Base-by-base conservation (phyloP, 2,113 vertebrate genomes). In the Tichodroma muraria region DNA sequence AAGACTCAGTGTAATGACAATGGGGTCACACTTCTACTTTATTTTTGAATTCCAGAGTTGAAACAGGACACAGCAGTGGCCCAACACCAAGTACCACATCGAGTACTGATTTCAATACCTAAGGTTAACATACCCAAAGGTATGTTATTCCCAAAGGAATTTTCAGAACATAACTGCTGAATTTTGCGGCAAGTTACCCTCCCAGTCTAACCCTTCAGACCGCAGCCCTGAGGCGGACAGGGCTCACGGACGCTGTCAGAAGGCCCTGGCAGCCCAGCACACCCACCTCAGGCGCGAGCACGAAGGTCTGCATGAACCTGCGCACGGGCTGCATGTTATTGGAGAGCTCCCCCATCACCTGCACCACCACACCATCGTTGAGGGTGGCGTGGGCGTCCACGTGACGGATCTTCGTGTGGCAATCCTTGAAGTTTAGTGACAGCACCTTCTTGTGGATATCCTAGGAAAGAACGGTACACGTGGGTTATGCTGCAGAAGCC, bases 251-350 rank as follows among this genome's bases (percentile, higher is more conserved):
- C 3, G 6, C 10, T 53, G 42, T 7, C 28, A 21, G 54, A 2
- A 5, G 3, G 35, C 12, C 33, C 11, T 45, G 11, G 6, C 38
- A 31, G 9, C 3, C 35, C 35, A 25, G 71, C 61, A 31, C 35
- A 15, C 98, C 10, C 93, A 99, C 99, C 99, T 99, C 99, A 0
- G 99, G 99, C 0, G 99, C 99, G 42, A 99, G 98, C 9, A 99
- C 99, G 63, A 99, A 99, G 0, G 99, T 99, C 85, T 99, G 99
- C 99, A 99, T 99, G 98, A 99, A 99, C 72, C 99, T 98, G 95
- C 99, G 98, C 98, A 99, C 98, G 1, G 99, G 99, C 96, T 99
- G 99, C 97, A 99, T 99, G 98, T 99, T 99, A 80, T 99, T 99
- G 63, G 99, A 99, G 40, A 99, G 98, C 95, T 99, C 98, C 6